Conservation (phyloP, 2,113 vertebrate genomes). For the Neodontobutis hainanensis region DNA sequence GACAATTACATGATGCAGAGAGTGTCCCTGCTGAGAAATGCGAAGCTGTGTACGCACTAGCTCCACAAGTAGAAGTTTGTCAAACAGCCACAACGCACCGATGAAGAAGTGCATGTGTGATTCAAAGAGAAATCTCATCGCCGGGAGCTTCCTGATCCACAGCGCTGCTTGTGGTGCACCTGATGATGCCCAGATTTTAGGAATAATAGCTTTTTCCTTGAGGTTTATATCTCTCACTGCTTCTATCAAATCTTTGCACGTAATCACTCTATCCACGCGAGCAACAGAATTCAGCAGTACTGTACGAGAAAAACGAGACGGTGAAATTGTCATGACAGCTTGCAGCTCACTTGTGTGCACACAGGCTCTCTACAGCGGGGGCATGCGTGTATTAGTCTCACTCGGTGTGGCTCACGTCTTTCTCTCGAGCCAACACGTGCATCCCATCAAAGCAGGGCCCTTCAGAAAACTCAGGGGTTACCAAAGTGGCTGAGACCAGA, state of each 20-base stretch:
- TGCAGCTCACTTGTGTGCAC: slow-evolving; percentile 54
- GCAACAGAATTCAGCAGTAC: slow-evolving; percentile 42
- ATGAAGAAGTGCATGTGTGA: slow-evolving; percentile 32
- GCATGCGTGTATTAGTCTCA: slow-evolving; percentile 27
- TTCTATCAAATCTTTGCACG: slow-evolving; percentile 63
- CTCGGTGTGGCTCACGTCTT: slow-evolving; percentile 29
- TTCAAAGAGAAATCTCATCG: slow-evolving; percentile 40
- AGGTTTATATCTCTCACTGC: slow-evolving; percentile 44
- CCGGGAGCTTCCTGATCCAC: slow-evolving; percentile 33
- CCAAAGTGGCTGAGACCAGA: slow-evolving; percentile 21
- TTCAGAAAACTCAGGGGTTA: slow-evolving; percentile 11
- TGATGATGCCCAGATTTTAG: slow-evolving; percentile 49
- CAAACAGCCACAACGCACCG: slow-evolving; percentile 33
- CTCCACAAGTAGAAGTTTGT: slow-evolving; percentile 14
- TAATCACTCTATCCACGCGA: slow-evolving; percentile 53
- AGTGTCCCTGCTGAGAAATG: slow-evolving; percentile 15
- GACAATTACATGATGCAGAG: slow-evolving; percentile 26
- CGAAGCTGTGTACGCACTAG: slow-evolving; percentile 2
- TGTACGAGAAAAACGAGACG: slow-evolving; percentile 66
- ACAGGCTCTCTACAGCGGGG: slow-evolving; percentile 21
- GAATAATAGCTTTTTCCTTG: slow-evolving; percentile 53
- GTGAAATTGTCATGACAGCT: slow-evolving; percentile 57
- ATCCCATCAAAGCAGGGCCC: slow-evolving; percentile 1
- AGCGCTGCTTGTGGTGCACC: slow-evolving; percentile 38
- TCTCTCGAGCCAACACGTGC: slow-evolving; percentile 11